Base-by-base conservation (phyloP, 2,888 invertebrate genomes). In the Aradus depressus region DNA sequence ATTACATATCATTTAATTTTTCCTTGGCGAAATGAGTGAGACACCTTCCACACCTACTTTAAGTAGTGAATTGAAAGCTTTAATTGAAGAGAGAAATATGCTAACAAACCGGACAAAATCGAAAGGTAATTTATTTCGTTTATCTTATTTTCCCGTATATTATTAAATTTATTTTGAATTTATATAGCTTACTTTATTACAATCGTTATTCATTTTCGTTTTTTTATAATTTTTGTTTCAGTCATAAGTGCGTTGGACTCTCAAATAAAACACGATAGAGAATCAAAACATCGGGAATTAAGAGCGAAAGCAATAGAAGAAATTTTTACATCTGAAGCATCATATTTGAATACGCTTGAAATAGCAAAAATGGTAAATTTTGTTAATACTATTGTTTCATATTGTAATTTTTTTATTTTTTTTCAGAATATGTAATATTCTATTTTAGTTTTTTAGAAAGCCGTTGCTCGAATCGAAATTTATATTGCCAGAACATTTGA, bases 291-390 rank as follows among this genome's bases (percentile, higher is more conserved):
- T 51, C 63, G 62, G 44, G 61, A 63, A 42, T 65, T 72, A 39
- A 68, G 71, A 19, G 59, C 64, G n/a, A 77, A 77, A 66, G 76
- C 80, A 0, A 70, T 81, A 19, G 69, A 76, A 62, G 84, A 84
- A 68, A 77, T 84, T 54, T 69, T 83, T 44, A 74, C 74, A 12
- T 81, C 81, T 6, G 84, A 85, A 68, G 74, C 75, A 52, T 74
- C 76, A 5, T 85, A 84, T 64, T 67, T 84, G 16, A 70, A 73
- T 18, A 81, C 84, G 60, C 65, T 84, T 32, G 79, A 81, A 63
- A 68, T 73, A 19, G 69, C 84, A 6, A 75, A 79, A 66, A 72
- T 75, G 65, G 75, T 74, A 63, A 52, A 44, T n/a, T n/a, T 47
- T 14, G 1, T 2, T 23, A 22, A 4, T 25, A 23, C 23, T 14